These are phyloP conservation scores for Drosophila nikananu DNA, from an alignment of 1,140 invertebrate genomes.

Conservation along the genomic window DNA sequence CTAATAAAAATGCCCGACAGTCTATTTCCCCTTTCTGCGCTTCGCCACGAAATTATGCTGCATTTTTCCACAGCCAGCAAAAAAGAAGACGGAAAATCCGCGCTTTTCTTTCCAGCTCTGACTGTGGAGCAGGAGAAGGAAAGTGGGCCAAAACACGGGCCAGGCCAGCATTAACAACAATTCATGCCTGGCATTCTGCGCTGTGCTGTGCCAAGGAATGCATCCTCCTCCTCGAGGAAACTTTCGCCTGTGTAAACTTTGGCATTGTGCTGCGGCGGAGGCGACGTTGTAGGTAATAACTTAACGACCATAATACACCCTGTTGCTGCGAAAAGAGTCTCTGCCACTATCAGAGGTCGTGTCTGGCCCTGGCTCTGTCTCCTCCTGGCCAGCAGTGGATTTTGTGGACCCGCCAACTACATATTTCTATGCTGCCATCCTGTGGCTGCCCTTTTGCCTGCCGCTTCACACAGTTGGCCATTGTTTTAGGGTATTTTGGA, in stretches of 20 bases:
- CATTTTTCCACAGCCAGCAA: conserved; percentile 21
- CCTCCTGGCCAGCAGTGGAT: conserved; percentile 32
- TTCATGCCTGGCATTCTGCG: conserved; percentile 70
- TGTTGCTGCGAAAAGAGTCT: conserved; percentile 59
- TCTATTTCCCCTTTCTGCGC: conserved; percentile 38
- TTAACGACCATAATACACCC: conserved; percentile 84
- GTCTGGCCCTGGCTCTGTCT: background rate
- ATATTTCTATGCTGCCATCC: conserved; percentile 44
- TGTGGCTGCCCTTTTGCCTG: conserved; percentile 41
- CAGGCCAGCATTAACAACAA: conserved; percentile 69
- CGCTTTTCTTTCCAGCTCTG: conserved; percentile 47
- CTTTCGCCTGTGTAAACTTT: conserved; percentile 81
- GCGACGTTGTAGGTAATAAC: conserved; percentile 76
- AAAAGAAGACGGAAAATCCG: conserved; percentile 54
- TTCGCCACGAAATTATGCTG: conserved; percentile 51
- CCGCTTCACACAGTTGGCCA: conserved; percentile 2
- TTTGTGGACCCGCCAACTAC: conserved; percentile 36
- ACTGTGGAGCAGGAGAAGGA: conserved; percentile 1
- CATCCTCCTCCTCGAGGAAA: conserved; percentile 67
- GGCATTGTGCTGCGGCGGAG: conserved; percentile 63
- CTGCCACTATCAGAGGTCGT: conserved; percentile 31
- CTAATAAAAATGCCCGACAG: conserved; percentile 65
- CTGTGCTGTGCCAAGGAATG: conserved; percentile 63
- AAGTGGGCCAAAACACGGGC: conserved; percentile 16
- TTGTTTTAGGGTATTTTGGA: conserved; percentile 25